These are phyloP conservation scores for Xenopus borealis DNA, from an alignment of 2,113 vertebrate species.

Conservation along the genomic window DNA sequence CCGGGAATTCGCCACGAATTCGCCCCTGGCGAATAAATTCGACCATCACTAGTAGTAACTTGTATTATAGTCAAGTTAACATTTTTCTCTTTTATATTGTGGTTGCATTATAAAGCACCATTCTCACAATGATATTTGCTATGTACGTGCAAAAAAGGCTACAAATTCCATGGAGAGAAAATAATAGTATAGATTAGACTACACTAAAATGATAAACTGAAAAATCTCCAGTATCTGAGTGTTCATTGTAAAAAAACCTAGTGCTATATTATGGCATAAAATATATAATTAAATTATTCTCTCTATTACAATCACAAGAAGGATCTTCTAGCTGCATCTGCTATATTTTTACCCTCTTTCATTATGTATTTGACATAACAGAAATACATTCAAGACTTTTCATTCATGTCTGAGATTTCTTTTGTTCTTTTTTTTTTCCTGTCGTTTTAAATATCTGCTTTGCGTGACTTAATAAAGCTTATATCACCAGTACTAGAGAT, in stretches of 20 bases:
- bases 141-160: too few species aligned
- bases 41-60: too few species aligned
- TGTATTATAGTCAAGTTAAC: conserved; percentile 4
- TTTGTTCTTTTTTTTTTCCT: conserved; percentile 26
- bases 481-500: conserved; percentile 31
- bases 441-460: conserved; percentile 39
- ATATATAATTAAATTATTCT: background rate
- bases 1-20: too few species aligned
- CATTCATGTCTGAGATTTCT: conserved; percentile 8
- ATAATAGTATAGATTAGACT: too few species aligned
- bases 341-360: background rate
- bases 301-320: background rate
- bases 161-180: too few species aligned
- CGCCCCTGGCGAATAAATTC: too few species aligned
- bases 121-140: background rate
- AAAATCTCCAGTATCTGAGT: background rate
- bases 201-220: background rate
- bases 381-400: conserved; percentile 19
- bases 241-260: background rate
- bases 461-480: conserved; percentile 45
- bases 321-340: background rate
- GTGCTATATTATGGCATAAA: background rate
- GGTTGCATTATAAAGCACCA: background rate
- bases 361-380: conserved; percentile 17
- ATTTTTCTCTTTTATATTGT: background rate